phyloP scores from a whole-genome alignment of 1,140 invertebrate species.

The Paralvinella palmiformis region DNA sequence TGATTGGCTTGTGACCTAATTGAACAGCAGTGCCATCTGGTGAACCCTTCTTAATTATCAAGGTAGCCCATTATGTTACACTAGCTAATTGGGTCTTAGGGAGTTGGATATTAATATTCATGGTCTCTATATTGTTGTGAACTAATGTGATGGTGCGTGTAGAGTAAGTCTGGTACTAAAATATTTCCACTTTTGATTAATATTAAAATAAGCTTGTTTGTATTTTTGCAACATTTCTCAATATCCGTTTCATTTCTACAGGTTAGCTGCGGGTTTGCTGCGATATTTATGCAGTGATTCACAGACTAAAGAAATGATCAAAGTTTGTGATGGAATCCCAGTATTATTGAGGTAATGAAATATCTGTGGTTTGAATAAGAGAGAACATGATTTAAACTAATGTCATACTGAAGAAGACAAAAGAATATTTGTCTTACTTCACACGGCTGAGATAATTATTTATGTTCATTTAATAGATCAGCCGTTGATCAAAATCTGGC shows the following conservation, averaged over 20 bases:
- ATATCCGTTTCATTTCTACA: slow-evolving; percentile 17
- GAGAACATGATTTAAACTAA: neutral
- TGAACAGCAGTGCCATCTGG: too few relatives aligned
- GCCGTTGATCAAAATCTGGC: neutral
- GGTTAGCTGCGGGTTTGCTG: slow-evolving; percentile 47
- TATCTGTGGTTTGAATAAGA: slow-evolving; percentile 10
- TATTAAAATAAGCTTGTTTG: too few relatives aligned
- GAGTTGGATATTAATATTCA: neutral
- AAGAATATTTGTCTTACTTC: neutral
- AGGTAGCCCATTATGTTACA: too few relatives aligned
- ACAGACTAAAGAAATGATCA: slow-evolving; percentile 40
- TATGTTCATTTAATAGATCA: neutral
- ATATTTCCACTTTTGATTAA: neutral
- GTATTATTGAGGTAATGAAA: slow-evolving; percentile 42
- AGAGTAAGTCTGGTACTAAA: neutral
- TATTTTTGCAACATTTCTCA: too few relatives aligned
- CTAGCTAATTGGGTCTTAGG: slow-evolving; percentile 33
- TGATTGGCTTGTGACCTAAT: too few relatives aligned
- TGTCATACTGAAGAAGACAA: neutral
- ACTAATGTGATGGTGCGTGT: neutral
- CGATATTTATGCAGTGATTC: slow-evolving; percentile 42
- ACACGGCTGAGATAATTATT: neutral
- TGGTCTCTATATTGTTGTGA: neutral
- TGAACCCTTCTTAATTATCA: too few relatives aligned
- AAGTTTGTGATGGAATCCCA: slow-evolving; percentile 47